Percentiles rank a stretch among this genome's conserved stretches.
Conservation (phyloP, 2,113 vertebrate genomes). For the Pungitius pungitius region DNA sequence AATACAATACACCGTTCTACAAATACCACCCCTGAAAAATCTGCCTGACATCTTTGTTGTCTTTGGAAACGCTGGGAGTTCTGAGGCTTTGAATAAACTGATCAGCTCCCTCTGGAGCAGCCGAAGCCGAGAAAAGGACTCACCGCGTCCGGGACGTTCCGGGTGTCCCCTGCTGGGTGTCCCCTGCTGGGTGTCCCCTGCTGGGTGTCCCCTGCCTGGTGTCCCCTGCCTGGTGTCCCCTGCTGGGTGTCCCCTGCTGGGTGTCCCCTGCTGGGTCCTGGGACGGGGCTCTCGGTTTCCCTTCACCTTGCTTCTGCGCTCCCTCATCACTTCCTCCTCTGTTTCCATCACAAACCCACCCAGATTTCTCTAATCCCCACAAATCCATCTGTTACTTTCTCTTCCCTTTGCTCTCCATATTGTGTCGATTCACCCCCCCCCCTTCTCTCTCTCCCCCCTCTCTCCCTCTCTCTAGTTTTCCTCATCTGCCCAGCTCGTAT, state of each 20-base stretch:
- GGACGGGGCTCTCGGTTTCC: neutral
- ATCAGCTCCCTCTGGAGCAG: neutral
- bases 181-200: conserved; percentile 8
- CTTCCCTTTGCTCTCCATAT: conserved; percentile 45
- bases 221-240: too few species aligned
- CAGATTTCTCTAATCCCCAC: conserved; percentile 73
- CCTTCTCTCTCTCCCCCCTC: conserved; percentile 24
- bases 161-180: neutral
- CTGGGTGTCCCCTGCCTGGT: too few species aligned
- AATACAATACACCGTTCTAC: neutral
- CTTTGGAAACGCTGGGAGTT: neutral
- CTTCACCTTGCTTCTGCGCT: conserved; percentile 40
- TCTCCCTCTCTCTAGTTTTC: neutral
- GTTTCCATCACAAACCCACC: conserved; percentile 65
- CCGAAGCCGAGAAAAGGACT: neutral
- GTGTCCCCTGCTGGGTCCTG: conserved; percentile 12
- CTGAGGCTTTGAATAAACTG: neutral
- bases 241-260: conserved; percentile 6
- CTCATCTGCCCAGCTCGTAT: conserved; percentile 2
- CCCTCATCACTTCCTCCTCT: conserved; percentile 46
- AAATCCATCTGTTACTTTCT: conserved; percentile 70
- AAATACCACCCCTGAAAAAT: neutral
- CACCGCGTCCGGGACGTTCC: conserved; percentile 12
- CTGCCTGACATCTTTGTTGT: neutral
- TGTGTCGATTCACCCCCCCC: conserved; percentile 23